Percentiles rank a stretch among this genome's conserved stretches.
Evolutionary conservation across 2,113 vertebrate genomes (phyloP).

Genomic region (Lamprotornis superbus): DNA sequence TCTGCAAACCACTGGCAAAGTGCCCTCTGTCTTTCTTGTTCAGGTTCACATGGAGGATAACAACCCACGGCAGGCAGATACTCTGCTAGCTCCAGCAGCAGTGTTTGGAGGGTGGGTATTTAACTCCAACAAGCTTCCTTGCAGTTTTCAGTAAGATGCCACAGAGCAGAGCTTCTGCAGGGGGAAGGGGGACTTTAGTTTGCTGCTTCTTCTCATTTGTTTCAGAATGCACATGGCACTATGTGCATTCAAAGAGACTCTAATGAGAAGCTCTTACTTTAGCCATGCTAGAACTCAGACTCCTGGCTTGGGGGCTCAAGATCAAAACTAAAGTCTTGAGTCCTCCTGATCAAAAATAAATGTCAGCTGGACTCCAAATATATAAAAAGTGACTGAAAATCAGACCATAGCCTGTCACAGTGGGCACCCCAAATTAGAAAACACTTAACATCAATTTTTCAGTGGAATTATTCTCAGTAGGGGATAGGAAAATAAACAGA

Average conservation of each 20-base stretch:
- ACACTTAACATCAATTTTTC: background rate
- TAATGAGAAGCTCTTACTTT: background rate
- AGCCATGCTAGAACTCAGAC: background rate
- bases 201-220: background rate
- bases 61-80: background rate
- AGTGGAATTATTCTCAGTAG: background rate
- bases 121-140: background rate
- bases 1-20: constrained; percentile 22
- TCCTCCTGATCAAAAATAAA: background rate
- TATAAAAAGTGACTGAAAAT: background rate
- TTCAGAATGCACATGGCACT: background rate
- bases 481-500: background rate
- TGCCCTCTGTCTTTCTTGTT: background rate
- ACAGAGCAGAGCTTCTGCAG: background rate
- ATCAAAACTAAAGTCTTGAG: background rate
- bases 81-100: background rate
- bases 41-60: background rate
- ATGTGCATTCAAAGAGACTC: background rate
- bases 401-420: background rate
- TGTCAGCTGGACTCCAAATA: background rate
- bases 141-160: background rate
- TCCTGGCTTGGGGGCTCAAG: background rate
- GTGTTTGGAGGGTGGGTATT: background rate
- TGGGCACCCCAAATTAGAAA: background rate
- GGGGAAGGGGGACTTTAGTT: background rate